These are phyloP conservation scores for Archips crataeganus DNA, from an alignment of 2,888 invertebrate genomes.

Conservation along the genomic window DNA sequence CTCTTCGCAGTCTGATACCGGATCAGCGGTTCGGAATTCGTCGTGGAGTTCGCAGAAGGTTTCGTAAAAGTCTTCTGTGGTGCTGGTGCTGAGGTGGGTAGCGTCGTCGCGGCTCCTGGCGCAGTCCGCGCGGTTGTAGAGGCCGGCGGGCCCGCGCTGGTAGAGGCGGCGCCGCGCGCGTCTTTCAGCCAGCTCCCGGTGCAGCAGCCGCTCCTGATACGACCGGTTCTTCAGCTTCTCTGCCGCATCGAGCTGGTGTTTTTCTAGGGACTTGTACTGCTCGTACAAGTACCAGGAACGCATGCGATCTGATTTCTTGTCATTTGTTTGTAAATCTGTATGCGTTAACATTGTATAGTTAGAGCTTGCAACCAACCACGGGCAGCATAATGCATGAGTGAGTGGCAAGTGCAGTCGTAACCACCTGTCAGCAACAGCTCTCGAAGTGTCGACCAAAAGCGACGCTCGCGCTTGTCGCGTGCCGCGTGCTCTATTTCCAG, in stretches of 20 bases:
- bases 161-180: conserved; percentile 65
- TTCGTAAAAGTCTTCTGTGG: conserved; percentile 67
- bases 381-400: too few relatives aligned
- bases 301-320: conserved; percentile 69
- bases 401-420: too few relatives aligned
- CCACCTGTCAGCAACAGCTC: too few relatives aligned
- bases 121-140: conserved; percentile 56
- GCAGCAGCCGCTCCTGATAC: conserved; percentile 68
- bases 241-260: conserved; percentile 70
- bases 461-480: too few relatives aligned
- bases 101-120: conserved; percentile 49
- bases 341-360: not conserved
- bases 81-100: conserved; percentile 54
- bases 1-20: conserved; percentile 45
- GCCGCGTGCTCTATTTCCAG: too few relatives aligned
- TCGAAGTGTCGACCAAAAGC: too few relatives aligned
- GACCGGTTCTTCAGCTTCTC: conserved; percentile 66
- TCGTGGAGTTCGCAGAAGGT: conserved; percentile 63
- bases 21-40: conserved; percentile 49
- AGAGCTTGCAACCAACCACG: not conserved
- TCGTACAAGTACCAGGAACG: conserved; percentile 80
- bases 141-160: conserved; percentile 57
- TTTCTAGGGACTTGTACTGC: conserved; percentile 75
- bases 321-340: conserved; percentile 63
- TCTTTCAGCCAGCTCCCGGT: conserved; percentile 69